Percentiles rank a stretch among this genome's conserved stretches.
Conservation (phyloP, 1,140 invertebrate species). For the Macrostomum lignano region DNA sequence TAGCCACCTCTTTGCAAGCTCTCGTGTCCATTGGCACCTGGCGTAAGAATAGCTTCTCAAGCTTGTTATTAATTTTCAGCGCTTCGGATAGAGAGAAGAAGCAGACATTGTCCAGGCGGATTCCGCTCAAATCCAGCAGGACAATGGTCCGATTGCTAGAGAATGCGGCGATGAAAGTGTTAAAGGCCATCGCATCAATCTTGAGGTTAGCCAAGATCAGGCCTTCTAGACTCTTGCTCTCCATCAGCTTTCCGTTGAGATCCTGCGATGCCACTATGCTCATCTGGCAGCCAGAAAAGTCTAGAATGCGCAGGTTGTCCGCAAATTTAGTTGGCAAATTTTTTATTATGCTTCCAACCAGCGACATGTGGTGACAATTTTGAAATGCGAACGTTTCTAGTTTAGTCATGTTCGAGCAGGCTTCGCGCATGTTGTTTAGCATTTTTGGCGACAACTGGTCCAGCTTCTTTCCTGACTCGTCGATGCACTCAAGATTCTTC, state of each 20-base stretch:
- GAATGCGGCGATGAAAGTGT: background rate
- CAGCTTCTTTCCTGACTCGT: background rate
- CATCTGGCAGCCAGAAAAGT: background rate
- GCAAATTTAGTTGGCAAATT: background rate
- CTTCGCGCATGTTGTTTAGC: background rate
- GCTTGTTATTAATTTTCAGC: background rate
- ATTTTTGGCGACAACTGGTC: background rate
- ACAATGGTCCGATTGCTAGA: background rate
- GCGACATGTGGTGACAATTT: too few relatives aligned
- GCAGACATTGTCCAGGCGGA: slow-evolving; percentile 2
- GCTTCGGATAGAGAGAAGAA: slow-evolving; percentile 1
- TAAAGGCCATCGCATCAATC: slow-evolving; percentile 1
- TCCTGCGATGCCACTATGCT: slow-evolving; percentile 1
- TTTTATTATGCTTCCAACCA: background rate
- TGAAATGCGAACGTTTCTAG: slow-evolving; percentile 1
- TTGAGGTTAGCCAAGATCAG: background rate
- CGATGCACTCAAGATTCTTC: background rate
- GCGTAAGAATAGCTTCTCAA: background rate
- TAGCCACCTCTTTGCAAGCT: background rate
- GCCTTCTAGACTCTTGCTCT: background rate
- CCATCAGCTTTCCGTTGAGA: background rate
- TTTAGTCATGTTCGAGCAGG: slow-evolving; percentile 1
- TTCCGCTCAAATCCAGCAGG: background rate
- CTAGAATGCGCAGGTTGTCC: background rate
- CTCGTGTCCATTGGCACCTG: background rate